Evolutionary conservation across 1,140 invertebrate species (phyloP), one percentile per base, ranked within the genome.

Genomic region (Plutomurus gul): DNA sequence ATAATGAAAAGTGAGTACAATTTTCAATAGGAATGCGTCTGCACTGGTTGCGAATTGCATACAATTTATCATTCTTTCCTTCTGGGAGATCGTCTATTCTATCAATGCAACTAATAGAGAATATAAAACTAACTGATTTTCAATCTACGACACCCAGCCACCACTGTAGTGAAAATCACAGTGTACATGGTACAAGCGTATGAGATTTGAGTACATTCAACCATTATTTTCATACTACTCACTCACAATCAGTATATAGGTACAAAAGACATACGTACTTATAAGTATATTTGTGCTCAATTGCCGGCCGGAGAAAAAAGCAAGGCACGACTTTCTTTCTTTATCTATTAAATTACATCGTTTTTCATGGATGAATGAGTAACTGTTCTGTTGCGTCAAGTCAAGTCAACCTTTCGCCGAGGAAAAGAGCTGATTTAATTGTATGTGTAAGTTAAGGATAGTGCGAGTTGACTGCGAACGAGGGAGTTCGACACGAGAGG

Each of bases 271-370:
- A 43, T 43, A 43, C n/a, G n/a, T 13, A 13, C 39, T 43, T 8
- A 43, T 13, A 27, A 36, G 27, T 65, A 33, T 36, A 10, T 65
- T 56, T n/a, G 13, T 25, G 33, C 27, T 36, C 36, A 30, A 33
- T 65, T 65, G 56, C 11, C 27, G 36, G 16, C 39, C 39, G n/a
- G 7, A 36, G 13, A 27, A 30, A 13, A 65, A 65, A 65, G 56
- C 56, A 65, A 65, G 25, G 36, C 56, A 65, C 18, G 56, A 65
- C 22, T 65, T 65, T 65, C 27, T 16, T 16, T 65, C 56, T 65
- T 65, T 65, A 65, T 65, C 56, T 65, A 65, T 65, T 65, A 65
- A 65, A 65, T 65, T 65, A 65, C 30, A 65, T 65, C 56, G 56
- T 65, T 65, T 65, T 65, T 65, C 56, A 65, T 65, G 56, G 56